phyloP scores from a whole-genome alignment of 2,797 vertebrate genomes.

The Microctenopoma stevenorrisi region DNA sequence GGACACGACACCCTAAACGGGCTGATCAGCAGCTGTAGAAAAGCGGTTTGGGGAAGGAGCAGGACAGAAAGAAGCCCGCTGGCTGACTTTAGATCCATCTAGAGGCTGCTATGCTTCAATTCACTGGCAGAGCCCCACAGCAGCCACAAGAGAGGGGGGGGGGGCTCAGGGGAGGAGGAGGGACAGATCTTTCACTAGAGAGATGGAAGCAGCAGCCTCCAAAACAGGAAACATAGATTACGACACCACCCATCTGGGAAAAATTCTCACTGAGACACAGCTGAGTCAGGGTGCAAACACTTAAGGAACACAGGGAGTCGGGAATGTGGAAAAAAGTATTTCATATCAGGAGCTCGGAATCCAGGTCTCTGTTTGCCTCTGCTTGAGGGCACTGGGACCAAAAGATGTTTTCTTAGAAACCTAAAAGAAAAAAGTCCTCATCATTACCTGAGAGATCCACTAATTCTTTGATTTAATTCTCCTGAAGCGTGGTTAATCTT shows the following conservation, averaged over 20 bases:
- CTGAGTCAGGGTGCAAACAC: slow-evolving; percentile 40
- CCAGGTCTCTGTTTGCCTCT: background rate
- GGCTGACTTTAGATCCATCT: slow-evolving; percentile 47
- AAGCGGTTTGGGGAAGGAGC: slow-evolving; percentile 11
- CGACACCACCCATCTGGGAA: slow-evolving; percentile 54
- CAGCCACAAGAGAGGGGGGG: slow-evolving; percentile 20
- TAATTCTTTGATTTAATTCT: slow-evolving; percentile 48
- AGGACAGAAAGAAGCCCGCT: slow-evolving; percentile 31
- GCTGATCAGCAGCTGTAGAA: slow-evolving; percentile 42
- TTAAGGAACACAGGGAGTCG: slow-evolving; percentile 13
- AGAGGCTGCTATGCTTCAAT: slow-evolving; percentile 54
- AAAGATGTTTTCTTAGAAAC: slow-evolving; percentile 8
- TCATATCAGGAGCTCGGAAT: slow-evolving; percentile 16
- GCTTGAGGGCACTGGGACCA: background rate
- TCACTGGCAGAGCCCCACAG: slow-evolving; percentile 38
- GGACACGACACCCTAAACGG: slow-evolving; percentile 40
- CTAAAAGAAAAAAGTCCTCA: slow-evolving; percentile 30
- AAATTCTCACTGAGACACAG: slow-evolving; percentile 41
- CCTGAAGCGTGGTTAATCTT: slow-evolving; percentile 35
- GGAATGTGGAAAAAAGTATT: slow-evolving; percentile 6
- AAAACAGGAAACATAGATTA: slow-evolving; percentile 63
- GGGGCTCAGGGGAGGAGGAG: slow-evolving; percentile 22
- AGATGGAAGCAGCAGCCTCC: slow-evolving; percentile 37
- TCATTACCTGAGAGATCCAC: slow-evolving; percentile 26
- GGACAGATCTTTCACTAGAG: slow-evolving; percentile 21